Conservation (phyloP, 2,888 invertebrate genomes). For the Pristionchus mayeri region DNA sequence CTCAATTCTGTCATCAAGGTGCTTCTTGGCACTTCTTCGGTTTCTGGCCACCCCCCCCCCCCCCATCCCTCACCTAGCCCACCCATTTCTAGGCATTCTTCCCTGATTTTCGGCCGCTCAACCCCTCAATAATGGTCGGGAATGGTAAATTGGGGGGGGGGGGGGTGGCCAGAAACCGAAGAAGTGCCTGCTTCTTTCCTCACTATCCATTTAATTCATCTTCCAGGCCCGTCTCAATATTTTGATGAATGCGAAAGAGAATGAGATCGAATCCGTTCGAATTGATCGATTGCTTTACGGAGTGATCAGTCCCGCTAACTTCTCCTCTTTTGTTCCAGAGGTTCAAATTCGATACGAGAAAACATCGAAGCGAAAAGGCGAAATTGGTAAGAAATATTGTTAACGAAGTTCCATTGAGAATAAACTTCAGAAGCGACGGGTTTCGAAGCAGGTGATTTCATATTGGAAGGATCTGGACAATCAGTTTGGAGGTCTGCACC, state of each 20-base stretch:
- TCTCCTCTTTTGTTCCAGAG: neutral
- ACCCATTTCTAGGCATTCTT: too few relatives aligned
- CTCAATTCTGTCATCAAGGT: neutral
- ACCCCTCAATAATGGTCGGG: too few relatives aligned
- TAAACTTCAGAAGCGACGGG: neutral
- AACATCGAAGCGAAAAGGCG: neutral
- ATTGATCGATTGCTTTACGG: conserved; percentile 32
- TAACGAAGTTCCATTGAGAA: neutral
- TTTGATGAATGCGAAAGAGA: neutral
- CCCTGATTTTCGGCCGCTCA: too few relatives aligned
- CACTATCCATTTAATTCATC: neutral
- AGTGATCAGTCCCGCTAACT: neutral
- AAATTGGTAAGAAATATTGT: neutral
- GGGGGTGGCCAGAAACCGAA: too few relatives aligned
- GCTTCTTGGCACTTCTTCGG: neutral
- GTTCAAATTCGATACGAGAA: neutral
- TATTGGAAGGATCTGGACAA: neutral
- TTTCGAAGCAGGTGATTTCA: conserved; percentile 7
- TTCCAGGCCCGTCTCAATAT: neutral
- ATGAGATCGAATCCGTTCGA: neutral
- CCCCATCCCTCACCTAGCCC: too few relatives aligned
- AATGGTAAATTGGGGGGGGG: too few relatives aligned
- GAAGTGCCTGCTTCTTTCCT: too few relatives aligned
- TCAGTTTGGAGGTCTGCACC: neutral
- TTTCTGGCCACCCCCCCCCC: too few relatives aligned